A percentile compares a stretch with the other conserved stretches of the same genome.
phyloP scores from a whole-genome alignment of 2,113 vertebrate species.

The Tragulus kanchil region DNA sequence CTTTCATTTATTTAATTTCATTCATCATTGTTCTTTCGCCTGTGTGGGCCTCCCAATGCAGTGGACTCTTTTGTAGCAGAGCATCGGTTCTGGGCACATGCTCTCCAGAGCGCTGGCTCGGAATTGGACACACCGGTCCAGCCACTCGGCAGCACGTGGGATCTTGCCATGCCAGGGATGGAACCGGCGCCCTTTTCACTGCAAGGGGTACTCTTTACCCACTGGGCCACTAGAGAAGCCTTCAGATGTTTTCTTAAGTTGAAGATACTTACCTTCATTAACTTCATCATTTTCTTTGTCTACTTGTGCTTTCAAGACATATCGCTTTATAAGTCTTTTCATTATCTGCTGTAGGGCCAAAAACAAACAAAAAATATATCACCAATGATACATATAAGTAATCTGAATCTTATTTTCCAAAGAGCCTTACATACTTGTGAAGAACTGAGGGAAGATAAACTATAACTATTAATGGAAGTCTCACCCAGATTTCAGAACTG shows the following conservation, averaged over 20 bases:
- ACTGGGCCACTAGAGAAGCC: too few species aligned
- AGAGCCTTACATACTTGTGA: neutral
- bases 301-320: conserved; percentile 95
- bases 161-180: too few species aligned
- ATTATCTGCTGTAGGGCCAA: conserved; percentile 92
- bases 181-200: too few species aligned
- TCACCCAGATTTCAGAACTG: neutral
- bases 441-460: neutral
- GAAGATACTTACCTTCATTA: conserved; percentile 91
- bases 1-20: too few species aligned
- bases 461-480: neutral
- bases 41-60: too few species aligned
- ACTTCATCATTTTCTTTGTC: conserved; percentile 96
- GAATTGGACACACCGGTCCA: too few species aligned
- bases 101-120: too few species aligned
- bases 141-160: too few species aligned
- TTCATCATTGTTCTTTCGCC: too few species aligned
- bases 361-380: conserved; percentile 66
- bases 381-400: conserved; percentile 4
- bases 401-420: conserved; percentile 21
- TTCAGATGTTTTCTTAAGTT: neutral
- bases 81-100: too few species aligned
- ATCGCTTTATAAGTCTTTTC: conserved; percentile 95
- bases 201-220: too few species aligned
- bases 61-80: too few species aligned